Conservation (phyloP, 2,113 vertebrate genomes). For the Gobio gobio region DNA sequence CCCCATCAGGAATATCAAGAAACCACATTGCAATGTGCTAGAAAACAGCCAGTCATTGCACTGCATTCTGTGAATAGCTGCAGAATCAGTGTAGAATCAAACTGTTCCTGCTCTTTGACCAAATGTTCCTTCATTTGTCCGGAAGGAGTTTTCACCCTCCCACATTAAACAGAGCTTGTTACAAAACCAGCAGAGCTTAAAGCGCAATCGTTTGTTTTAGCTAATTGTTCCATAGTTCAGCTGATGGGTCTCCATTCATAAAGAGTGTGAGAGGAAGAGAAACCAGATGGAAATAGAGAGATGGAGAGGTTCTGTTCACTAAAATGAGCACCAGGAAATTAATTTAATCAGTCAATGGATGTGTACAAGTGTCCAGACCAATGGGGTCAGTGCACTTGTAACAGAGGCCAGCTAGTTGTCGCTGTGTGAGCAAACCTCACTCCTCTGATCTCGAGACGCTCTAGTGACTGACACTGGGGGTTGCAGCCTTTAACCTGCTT, state of each 20-base stretch:
- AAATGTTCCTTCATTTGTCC: constrained; percentile 25
- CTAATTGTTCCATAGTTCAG: constrained; percentile 48
- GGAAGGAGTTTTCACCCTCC: constrained; percentile 20
- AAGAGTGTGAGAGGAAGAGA: background rate
- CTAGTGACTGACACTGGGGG: too few relatives aligned
- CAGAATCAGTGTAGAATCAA: too few relatives aligned
- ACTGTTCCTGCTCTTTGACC: constrained; percentile 4
- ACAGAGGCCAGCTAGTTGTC: too few relatives aligned
- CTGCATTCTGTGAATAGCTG: background rate
- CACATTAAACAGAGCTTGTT: constrained; percentile 46
- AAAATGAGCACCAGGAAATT: background rate
- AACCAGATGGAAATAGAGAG: background rate
- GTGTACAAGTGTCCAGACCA: background rate
- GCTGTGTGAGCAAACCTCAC: too few relatives aligned
- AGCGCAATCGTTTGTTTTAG: constrained; percentile 46
- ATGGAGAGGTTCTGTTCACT: background rate
- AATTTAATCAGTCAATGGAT: background rate
- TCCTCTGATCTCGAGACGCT: too few relatives aligned
- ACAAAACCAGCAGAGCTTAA: constrained; percentile 46
- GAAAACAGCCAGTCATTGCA: background rate
- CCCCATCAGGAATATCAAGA: background rate
- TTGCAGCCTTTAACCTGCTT: too few relatives aligned
- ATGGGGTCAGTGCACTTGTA: background rate
- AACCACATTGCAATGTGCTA: background rate
- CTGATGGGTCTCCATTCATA: constrained; percentile 32